Conservation (phyloP, 2,113 vertebrate species). For the Telmatochromis sp. region DNA sequence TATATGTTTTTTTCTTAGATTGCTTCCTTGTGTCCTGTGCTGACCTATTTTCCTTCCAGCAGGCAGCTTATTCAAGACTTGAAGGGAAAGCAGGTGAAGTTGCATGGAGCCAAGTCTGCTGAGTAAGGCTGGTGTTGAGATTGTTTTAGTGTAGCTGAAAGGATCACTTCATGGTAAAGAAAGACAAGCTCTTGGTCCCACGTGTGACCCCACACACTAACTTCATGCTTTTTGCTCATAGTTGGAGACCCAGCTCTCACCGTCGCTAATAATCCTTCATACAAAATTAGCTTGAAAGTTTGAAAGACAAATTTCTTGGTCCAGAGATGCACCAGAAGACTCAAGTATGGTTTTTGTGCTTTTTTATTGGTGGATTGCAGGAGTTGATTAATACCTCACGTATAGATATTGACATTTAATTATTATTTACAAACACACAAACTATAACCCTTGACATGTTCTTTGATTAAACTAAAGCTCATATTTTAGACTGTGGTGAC, state of each 20-base stretch:
- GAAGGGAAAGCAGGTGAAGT: neutral
- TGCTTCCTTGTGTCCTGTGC: accelerated
- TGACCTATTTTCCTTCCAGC: neutral
- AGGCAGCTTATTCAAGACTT: neutral
- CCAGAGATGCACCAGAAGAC: neutral
- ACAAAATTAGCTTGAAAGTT: neutral
- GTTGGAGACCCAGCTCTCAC: neutral
- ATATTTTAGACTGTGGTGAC: neutral
- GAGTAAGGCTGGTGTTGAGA: neutral
- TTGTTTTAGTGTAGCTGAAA: neutral
- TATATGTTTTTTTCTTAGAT: neutral
- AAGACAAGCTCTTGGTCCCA: neutral
- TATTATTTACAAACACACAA: neutral
- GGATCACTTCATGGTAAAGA: neutral
- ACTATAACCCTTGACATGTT: neutral
- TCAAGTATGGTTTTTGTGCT: neutral
- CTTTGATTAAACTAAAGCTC: neutral
- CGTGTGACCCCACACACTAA: accelerated
- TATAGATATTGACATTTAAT: neutral
- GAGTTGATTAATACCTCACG: neutral
- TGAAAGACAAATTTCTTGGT: neutral
- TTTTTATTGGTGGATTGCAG: neutral
- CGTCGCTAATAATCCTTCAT: neutral
- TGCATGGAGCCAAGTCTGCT: neutral
- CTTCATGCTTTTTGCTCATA: neutral